Conservation (phyloP, 2,797 vertebrate genomes). For the Ptychobarbus kaznakovi region DNA sequence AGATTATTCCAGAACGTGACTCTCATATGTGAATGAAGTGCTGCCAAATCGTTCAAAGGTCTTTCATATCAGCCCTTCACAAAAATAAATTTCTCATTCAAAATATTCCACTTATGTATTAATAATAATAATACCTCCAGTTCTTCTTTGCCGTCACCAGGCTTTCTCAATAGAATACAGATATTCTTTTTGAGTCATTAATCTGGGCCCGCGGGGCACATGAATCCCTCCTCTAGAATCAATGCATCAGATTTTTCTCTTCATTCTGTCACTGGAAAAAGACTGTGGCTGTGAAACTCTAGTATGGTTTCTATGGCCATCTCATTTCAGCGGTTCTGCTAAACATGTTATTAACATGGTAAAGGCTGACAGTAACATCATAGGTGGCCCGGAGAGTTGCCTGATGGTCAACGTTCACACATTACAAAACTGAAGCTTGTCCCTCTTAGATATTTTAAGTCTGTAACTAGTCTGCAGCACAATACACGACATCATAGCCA, state of each 20-base stretch:
- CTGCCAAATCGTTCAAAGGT: slow-evolving; percentile 2
- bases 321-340: neutral
- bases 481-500: neutral
- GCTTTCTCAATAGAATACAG: slow-evolving; percentile 61
- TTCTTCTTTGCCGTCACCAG: slow-evolving; percentile 43
- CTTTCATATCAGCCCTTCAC: slow-evolving; percentile 25
- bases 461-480: neutral
- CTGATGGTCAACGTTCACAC: neutral
- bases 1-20: neutral
- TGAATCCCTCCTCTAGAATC: slow-evolving; percentile 66
- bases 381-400: neutral
- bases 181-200: slow-evolving; percentile 74
- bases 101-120: slow-evolving; percentile 1
- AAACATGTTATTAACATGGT: neutral
- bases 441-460: neutral
- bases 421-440: neutral
- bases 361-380: neutral
- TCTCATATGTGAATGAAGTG: neutral
- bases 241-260: slow-evolving; percentile 67
- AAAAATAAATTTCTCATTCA: slow-evolving; percentile 2
- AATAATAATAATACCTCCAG: slow-evolving; percentile 14
- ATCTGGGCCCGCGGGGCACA: slow-evolving; percentile 58
- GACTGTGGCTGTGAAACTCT: slow-evolving; percentile 52
- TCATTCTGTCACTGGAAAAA: slow-evolving; percentile 52
- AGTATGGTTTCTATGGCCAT: neutral